Evolutionary conservation across 2,113 vertebrate species (phyloP).

Genomic region (Lampris incognitus): DNA sequence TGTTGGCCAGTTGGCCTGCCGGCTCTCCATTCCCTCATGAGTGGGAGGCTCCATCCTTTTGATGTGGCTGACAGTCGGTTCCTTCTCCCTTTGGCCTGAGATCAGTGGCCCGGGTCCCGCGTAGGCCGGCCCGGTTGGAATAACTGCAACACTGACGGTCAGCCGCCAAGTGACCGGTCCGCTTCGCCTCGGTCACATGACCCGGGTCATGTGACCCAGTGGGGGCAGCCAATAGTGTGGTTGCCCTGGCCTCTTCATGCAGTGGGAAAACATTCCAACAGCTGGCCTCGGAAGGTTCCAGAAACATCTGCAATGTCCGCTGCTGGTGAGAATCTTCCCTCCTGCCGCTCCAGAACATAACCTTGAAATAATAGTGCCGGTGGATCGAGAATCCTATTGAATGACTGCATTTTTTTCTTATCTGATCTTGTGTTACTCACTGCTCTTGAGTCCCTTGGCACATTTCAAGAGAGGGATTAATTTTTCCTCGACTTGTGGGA

Average conservation of each 20-base stretch:
- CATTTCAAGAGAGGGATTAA: conserved; percentile 16
- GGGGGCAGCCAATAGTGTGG: conserved; percentile 64
- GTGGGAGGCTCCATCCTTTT: conserved; percentile 66
- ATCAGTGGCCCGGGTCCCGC: conserved; percentile 53
- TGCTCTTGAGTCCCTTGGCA: conserved; percentile 27
- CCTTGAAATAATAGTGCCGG: conserved; percentile 65
- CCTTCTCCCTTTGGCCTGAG: conserved; percentile 50
- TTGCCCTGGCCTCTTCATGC: conserved; percentile 67
- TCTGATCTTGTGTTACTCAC: not conserved
- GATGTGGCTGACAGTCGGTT: conserved; percentile 67
- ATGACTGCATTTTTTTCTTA: conserved; percentile 5
- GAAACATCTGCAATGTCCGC: conserved; percentile 79
- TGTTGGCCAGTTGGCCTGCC: conserved; percentile 18
- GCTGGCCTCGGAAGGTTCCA: conserved; percentile 71
- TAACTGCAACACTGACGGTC: conserved; percentile 57
- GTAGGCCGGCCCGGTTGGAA: conserved; percentile 57
- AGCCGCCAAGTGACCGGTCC: conserved; percentile 50
- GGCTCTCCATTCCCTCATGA: conserved; percentile 42
- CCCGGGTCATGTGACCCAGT: conserved; percentile 64
- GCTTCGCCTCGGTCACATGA: conserved; percentile 69
- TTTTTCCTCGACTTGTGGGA: conserved; percentile 5
- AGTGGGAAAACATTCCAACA: conserved; percentile 82
- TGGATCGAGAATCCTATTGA: conserved; percentile 43
- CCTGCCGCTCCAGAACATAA: conserved; percentile 61
- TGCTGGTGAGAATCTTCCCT: conserved; percentile 67